Evolutionary conservation across 1,140 invertebrate genomes (phyloP), one percentile per base, ranked within the genome.

Genomic region (Frieseomelitta varia): DNA sequence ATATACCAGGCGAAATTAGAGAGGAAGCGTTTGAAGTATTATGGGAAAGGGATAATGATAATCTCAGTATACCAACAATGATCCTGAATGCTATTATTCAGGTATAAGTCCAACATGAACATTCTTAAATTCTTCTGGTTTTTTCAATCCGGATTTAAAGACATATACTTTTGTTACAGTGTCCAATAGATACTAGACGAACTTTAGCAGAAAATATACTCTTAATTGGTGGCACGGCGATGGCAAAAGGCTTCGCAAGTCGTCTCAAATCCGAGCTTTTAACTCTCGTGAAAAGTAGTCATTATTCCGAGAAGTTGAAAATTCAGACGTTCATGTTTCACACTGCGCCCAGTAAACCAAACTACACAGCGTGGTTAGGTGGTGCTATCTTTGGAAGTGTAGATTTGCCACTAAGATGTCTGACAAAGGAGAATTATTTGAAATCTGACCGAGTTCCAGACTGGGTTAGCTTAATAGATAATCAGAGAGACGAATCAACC

Each of bases 331-430:
- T 98, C 88, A 97, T 97, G 92, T 97, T 98, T 91, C 98, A 98
- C 91, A 95, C 95, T 21, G 94, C 97, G 34, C 98, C 98, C 12
- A 96, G 96, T 65, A 97, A 98, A 92, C 96, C 97, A 76, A 99
- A 99, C 95, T 98, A 97, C 92, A 96, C 97, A 12, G 96, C 97
- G 51, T 99, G 98, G 98, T 94, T 98, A 19, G 98, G 98, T 92
- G 97, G 98, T 78, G 97, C 98, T 24, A 96, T 99, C 85, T 97
- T 98, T 93, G 97, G 97, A 11, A 97, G 97, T 15, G 97, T 98
- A 14, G 98, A 99, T 94, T 96, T 97, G 39, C 96, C 95, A 73
- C 96, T 96, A 73, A 95, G 97, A 67, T 97, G 97, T 10, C 90
- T 98, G 30, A 96, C 96, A 0, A 97, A 97, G 90, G 98, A 99